Base-by-base conservation (phyloP, 2,888 invertebrate species). In the Lasius platythorax region DNA sequence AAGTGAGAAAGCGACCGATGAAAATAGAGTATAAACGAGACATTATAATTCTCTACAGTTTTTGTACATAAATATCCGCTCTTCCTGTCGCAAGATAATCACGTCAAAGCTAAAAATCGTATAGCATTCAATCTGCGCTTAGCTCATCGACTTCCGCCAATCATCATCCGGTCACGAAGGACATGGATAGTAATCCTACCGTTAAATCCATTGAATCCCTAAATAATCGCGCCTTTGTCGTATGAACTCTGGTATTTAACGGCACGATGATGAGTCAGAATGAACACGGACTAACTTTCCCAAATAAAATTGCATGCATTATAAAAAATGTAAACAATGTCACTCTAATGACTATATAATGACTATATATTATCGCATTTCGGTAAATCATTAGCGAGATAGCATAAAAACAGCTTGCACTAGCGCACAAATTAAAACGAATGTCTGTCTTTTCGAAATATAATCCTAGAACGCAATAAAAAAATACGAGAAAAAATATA, bases 91-190 rank as follows among this genome's bases (percentile, higher is more conserved):
- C 6, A n/a, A 5, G 12, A 37, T 37, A 6, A 28, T 12, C 12
- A 74, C 9, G 33, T 46, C 33, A 3, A n/a, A 56, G 1, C 12
- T 15, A 43, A 67, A 46, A 23, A 82, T 43, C 15, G 18, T 43
- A 23, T 23, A 15, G n/a, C 64, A 40, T 56, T 58, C 46, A 66
- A 61, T 75, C 58, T 15, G 66, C n/a, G 30, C 56, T 75, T 28
- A 67, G 11, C 61, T 30, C 30, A 61, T 40, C 12, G 67, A 67
- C 76, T 58, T 76, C 85, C 66, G 82, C 74, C 50, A 50, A 73
- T 79, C 87, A 56, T 64, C 82, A 79, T 83, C 75, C 76, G 75
- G 83, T 87, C 85, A 85, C 83, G 85, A 83, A 83, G 81, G 75
- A 75, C 64, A 81, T 23, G 28, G 23, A 23, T 61, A 61, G 61